phyloP scores from a whole-genome alignment of 2,113 vertebrate species.

The Ia io region DNA sequence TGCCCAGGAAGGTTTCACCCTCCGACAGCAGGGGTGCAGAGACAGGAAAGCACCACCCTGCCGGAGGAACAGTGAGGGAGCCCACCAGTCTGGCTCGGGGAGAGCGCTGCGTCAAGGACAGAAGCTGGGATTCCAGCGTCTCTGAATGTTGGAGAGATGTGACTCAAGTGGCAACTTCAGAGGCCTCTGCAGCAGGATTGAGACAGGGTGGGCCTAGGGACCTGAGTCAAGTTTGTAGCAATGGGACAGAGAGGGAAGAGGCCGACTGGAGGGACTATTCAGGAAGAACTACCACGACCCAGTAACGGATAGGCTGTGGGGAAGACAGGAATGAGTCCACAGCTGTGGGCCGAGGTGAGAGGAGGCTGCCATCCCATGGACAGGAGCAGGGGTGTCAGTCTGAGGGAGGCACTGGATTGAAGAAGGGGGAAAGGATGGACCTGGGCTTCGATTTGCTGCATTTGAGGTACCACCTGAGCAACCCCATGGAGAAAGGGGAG shows the following conservation, averaged over 20 bases:
- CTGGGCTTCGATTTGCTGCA: neutral
- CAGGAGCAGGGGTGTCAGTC: neutral
- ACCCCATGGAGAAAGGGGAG: neutral
- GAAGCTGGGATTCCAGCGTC: fast-evolving
- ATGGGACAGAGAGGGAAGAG: neutral
- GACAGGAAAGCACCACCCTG: neutral
- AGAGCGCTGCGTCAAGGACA: fast-evolving
- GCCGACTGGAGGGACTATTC: neutral
- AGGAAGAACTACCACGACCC: neutral
- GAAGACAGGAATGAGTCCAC: neutral
- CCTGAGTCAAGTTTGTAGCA: too few species aligned
- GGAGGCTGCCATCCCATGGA: neutral
- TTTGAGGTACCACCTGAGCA: neutral
- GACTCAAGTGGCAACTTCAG: neutral
- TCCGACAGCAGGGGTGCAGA: neutral
- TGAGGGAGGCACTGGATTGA: neutral
- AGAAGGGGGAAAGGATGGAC: neutral
- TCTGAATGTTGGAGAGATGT: neutral
- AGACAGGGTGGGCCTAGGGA: neutral
- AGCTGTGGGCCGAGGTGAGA: neutral
- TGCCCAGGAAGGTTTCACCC: neutral
- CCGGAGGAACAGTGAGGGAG: fast-evolving
- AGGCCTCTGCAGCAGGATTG: neutral
- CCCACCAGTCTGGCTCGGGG: fast-evolving
- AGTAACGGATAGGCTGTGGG: too few species aligned